phyloP scores from a whole-genome alignment of 1,140 invertebrate genomes.

The Drosophila persimilis region DNA sequence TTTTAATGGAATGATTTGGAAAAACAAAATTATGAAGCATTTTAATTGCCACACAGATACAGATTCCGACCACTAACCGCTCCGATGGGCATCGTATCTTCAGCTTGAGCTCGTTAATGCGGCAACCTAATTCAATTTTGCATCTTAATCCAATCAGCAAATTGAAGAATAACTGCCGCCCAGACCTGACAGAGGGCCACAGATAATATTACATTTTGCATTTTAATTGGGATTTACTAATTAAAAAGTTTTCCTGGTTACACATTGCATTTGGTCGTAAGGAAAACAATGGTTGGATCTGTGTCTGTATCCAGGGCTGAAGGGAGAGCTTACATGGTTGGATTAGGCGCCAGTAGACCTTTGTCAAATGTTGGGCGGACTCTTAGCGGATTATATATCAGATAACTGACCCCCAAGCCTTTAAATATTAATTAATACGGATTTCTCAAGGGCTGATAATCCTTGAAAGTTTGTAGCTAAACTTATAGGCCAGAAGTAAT shows the following conservation, averaged over 20 bases:
- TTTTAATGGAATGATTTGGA: conserved; percentile 64
- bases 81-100: conserved; percentile 4
- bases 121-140: conserved; percentile 76
- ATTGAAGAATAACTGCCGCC: conserved; percentile 68
- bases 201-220: conserved; percentile 68
- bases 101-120: conserved; percentile 54
- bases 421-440: conserved; percentile 19
- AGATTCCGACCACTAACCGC: conserved; percentile 23
- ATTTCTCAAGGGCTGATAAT: not conserved
- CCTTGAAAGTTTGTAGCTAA: not conserved
- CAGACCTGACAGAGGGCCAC: conserved; percentile 12
- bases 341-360: conserved; percentile 22
- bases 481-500: too few relatives aligned
- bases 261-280: conserved; percentile 14
- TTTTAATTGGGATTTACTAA: conserved; percentile 77
- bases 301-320: not conserved
- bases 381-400: conserved; percentile 12
- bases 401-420: conserved; percentile 13
- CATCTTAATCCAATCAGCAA: conserved; percentile 75
- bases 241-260: conserved; percentile 64
- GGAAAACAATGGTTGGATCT: conserved; percentile 11
- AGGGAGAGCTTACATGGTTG: conserved; percentile 13
- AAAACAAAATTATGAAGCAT: conserved; percentile 59
- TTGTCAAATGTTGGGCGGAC: conserved; percentile 23
- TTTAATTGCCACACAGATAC: conserved; percentile 38